A percentile compares a stretch with the other conserved stretches of the same genome.
phyloP scores from a whole-genome alignment of 2,113 vertebrate species.

The Sphyrna mokarran region DNA sequence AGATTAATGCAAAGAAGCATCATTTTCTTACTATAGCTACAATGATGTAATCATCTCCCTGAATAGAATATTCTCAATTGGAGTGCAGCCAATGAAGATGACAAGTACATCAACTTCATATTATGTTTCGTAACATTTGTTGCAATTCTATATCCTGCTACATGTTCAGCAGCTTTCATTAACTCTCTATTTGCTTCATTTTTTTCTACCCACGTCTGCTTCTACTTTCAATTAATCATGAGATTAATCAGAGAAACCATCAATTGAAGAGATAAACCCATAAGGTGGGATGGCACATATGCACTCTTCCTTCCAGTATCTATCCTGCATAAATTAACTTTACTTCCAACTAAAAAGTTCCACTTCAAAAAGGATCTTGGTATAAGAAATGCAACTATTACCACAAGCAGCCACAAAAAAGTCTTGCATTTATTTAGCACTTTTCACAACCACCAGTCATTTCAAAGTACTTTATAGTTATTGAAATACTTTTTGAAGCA shows the following conservation, averaged over 20 bases:
- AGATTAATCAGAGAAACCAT: neutral
- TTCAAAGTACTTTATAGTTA: neutral
- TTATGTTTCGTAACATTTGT: slow-evolving; percentile 35
- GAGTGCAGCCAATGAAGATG: slow-evolving; percentile 25
- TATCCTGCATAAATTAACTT: neutral
- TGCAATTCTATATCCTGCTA: slow-evolving; percentile 20
- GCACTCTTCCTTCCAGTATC: neutral
- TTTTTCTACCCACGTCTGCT: neutral
- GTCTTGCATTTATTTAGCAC: neutral
- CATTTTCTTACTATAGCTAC: slow-evolving; percentile 35
- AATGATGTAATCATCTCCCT: slow-evolving; percentile 23
- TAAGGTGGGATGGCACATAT: neutral
- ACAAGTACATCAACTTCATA: slow-evolving; percentile 33
- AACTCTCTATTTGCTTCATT: neutral
- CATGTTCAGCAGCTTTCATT: slow-evolving; percentile 7
- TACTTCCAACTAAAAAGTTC: neutral
- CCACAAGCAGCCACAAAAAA: neutral
- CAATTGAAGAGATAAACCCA: neutral
- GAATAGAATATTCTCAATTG: slow-evolving; percentile 33
- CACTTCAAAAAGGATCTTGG: neutral
- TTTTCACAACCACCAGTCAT: neutral
- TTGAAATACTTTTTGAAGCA: neutral
- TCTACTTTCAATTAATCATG: neutral
- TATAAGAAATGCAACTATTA: neutral
- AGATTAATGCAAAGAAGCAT: slow-evolving; percentile 32